Percentiles rank a stretch among this genome's conserved stretches.
phyloP scores from a whole-genome alignment of 2,113 vertebrate genomes.

The Melanerpes formicivorus region DNA sequence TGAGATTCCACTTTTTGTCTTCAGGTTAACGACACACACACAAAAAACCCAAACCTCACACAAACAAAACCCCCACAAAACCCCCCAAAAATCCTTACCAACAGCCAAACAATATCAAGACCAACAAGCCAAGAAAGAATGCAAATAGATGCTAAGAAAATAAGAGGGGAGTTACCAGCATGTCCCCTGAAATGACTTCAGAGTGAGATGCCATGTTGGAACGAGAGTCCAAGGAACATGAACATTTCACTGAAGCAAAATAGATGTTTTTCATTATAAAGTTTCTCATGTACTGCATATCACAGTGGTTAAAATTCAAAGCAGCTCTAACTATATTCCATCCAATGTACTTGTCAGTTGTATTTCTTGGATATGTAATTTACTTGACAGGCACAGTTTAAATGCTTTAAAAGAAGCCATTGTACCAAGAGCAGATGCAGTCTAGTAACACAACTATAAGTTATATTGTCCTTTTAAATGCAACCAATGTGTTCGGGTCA shows the following conservation, averaged over 20 bases:
- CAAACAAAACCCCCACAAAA: too few species aligned
- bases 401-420: constrained; percentile 58
- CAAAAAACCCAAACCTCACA: too few species aligned
- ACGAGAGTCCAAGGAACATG: neutral
- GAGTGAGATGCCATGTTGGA: neutral
- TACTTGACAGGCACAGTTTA: constrained; percentile 56
- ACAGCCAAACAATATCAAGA: neutral
- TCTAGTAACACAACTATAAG: constrained; percentile 32
- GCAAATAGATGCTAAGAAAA: neutral
- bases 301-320: constrained; percentile 8
- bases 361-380: constrained; percentile 53
- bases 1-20: neutral
- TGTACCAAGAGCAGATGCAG: constrained; percentile 31
- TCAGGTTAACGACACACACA: neutral
- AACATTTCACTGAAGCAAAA: neutral
- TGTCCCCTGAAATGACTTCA: neutral
- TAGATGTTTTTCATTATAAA: constrained; percentile 19
- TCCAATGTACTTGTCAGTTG: neutral
- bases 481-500: constrained; percentile 48
- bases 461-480: constrained; percentile 59
- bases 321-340: neutral
- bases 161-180: neutral
- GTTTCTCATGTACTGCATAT: neutral
- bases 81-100: too few species aligned
- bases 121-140: neutral